Base-by-base conservation (phyloP, 1,140 invertebrate species). In the Samia ricini region DNA sequence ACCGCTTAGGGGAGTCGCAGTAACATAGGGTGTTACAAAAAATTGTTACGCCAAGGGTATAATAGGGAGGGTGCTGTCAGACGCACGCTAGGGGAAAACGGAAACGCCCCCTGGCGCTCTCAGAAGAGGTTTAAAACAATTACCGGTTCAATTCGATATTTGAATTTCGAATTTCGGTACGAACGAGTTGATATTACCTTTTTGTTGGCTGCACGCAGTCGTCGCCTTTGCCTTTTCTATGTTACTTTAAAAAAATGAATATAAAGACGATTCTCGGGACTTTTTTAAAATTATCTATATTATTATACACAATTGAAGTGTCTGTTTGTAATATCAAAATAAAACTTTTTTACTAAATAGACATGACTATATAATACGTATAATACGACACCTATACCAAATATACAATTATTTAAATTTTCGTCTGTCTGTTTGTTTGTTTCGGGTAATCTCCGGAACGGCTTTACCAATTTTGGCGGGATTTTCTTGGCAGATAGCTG, bases 11-110 rank as follows among this genome's bases (percentile, higher is more conserved):
- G 72, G 68, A 72, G 63, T 64, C 51, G 7, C 33, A 7, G 51
- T 50, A 60, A 68, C 63, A 70, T 65, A 62, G 74, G 74, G 80
- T 79, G 80, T 80, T 80, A 83, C 77, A 83, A 83, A 83, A 83
- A 83, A 83, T 74, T 72, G 68, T 64, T 73, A 71, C 72, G 63
- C 76, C 71, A 62, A 50, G 69, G 77, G 66, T 69, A 66, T 71
- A 62, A 65, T 55, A 22, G 23, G 51, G 69, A 67, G 77, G 71
- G 80, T 76, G 65, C 74, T 76, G 80, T 83, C 80, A 83, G 49
- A 54, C 55, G 70, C 77, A 82, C 77, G 68, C 76, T 74, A 22
- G 51, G 51, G 51, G 20, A 23, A 10, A 22, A 52, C 19, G 23
- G 20, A 56, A 56, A 64, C 68, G 61, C 71, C 68, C 71, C 69